phyloP scores from a whole-genome alignment of 2,113 vertebrate species.

The Elachura formosa region DNA sequence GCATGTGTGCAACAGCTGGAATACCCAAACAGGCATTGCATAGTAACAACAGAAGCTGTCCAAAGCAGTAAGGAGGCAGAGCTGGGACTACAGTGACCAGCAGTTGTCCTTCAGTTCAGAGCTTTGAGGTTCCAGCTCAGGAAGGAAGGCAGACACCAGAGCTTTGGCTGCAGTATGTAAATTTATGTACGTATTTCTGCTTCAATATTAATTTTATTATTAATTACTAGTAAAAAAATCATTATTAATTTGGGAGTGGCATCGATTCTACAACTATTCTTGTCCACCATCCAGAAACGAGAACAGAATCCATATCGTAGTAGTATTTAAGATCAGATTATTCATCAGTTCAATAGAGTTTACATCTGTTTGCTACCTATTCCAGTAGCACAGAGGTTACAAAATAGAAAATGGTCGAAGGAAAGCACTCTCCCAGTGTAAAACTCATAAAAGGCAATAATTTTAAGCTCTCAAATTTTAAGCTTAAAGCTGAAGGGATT shows the following conservation, averaged over 20 bases:
- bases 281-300: background rate
- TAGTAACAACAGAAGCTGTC: background rate
- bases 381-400: background rate
- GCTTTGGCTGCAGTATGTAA: background rate
- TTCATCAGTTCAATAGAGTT: background rate
- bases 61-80: background rate
- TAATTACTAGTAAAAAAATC: no score
- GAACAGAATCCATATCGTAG: background rate
- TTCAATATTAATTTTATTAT: no score
- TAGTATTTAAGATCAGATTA: background rate
- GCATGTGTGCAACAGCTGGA: constrained; percentile 22
- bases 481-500: background rate
- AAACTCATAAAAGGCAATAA: background rate
- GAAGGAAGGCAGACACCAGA: background rate
- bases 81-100: background rate
- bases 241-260: background rate
- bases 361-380: background rate
- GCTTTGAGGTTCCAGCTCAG: background rate
- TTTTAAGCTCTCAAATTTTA: background rate
- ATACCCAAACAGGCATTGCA: constrained; percentile 14
- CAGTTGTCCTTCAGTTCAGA: background rate
- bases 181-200: background rate
- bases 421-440: background rate
- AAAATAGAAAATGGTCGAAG: background rate
- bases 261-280: background rate